A percentile compares a stretch with the other conserved stretches of the same genome.
Conservation (phyloP, 2,113 vertebrate species). For the Pomatorhinus ruficollis region DNA sequence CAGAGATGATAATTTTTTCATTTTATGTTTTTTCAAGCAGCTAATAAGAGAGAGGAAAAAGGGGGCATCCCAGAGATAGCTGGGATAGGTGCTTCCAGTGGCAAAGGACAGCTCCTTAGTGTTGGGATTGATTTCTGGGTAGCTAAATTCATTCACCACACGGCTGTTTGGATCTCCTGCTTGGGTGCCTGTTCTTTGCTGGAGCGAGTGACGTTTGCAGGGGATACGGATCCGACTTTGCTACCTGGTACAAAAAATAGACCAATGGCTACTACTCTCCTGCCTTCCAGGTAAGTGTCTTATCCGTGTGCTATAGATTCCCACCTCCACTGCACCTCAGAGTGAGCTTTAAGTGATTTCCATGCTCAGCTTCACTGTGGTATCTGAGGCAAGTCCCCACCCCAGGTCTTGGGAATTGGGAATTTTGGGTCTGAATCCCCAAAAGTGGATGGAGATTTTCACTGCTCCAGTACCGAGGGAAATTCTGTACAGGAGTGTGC, state of each 20-base stretch:
- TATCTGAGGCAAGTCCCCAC: neutral
- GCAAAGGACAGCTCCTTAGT: neutral
- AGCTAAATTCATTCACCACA: neutral
- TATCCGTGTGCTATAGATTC: neutral
- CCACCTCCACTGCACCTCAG: neutral
- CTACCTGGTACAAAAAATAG: neutral
- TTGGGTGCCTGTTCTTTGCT: neutral
- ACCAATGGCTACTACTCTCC: neutral
- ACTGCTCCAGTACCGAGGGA: neutral
- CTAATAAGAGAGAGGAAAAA: neutral
- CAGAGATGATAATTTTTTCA: neutral
- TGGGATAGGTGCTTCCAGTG: neutral
- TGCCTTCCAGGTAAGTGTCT: neutral
- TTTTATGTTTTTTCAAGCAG: neutral
- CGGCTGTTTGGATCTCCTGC: neutral
- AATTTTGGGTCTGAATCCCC: neutral
- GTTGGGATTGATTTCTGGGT: neutral
- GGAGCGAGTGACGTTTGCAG: neutral
- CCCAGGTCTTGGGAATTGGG: neutral
- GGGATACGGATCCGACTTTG: neutral
- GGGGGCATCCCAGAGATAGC: rapidly evolving
- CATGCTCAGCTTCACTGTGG: neutral
- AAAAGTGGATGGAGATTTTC: neutral
- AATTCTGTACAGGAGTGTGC: neutral
- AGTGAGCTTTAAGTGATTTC: neutral